Conservation (phyloP, 2,888 invertebrate species). For the Lathronympha strigana region DNA sequence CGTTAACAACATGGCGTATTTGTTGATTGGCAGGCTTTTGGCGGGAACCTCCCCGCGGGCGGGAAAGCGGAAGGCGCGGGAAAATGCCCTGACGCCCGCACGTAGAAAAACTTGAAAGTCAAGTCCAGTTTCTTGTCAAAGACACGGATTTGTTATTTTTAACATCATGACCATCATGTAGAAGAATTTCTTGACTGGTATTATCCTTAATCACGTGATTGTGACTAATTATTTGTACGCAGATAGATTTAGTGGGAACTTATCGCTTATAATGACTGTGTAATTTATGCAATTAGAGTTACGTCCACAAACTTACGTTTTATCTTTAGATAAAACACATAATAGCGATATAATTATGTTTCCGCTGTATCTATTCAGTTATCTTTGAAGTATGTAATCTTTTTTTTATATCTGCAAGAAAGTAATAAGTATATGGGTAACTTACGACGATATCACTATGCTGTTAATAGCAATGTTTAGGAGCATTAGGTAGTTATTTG, state of each 20-base stretch:
- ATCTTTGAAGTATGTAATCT: no score
- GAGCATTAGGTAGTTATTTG: no score
- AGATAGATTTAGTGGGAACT: slow-evolving; percentile 2
- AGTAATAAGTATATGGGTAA: no score
- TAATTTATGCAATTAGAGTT: slow-evolving; percentile 25
- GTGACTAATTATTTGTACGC: slow-evolving; percentile 1
- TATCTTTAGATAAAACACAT: no score
- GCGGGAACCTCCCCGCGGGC: slow-evolving; percentile 64
- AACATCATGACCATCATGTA: slow-evolving; percentile 2
- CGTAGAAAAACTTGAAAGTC: slow-evolving; percentile 33
- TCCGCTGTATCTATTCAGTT: no score
- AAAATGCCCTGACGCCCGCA: slow-evolving; percentile 57
- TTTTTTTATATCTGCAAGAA: no score
- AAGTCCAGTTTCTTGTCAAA: slow-evolving; percentile 23
- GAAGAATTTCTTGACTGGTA: slow-evolving; percentile 11
- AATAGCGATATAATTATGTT: no score
- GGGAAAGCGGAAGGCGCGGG: slow-evolving; percentile 64
- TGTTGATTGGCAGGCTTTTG: slow-evolving; percentile 84
- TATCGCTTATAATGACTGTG: slow-evolving; percentile 10
- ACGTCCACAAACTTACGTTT: not conserved
- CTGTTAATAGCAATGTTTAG: no score
- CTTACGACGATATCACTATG: no score
- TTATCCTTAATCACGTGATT: slow-evolving; percentile 18
- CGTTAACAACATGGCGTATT: slow-evolving; percentile 86
- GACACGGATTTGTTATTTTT: slow-evolving; percentile 23